A percentile compares a stretch with the other conserved stretches of the same genome.
Evolutionary conservation across 2,113 vertebrate genomes (phyloP).

Genomic region (Penelope pileata): DNA sequence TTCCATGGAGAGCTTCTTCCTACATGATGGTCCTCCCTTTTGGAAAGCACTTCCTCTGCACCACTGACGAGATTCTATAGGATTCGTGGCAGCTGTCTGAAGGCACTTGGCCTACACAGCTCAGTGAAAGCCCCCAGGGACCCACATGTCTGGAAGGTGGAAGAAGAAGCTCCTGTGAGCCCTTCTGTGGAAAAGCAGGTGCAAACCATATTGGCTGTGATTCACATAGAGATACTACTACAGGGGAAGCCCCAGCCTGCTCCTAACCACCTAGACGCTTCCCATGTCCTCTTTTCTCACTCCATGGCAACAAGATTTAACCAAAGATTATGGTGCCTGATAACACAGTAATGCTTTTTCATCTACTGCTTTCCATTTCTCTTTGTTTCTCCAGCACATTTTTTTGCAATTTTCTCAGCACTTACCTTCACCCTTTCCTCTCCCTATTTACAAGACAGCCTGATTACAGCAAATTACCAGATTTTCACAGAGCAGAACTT

Average conservation of each 20-base stretch:
- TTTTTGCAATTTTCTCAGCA: conserved; percentile 21
- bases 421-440: neutral
- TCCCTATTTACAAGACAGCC: neutral
- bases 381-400: neutral
- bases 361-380: conserved; percentile 24
- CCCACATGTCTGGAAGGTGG: neutral
- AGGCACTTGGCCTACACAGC: neutral
- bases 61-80: neutral
- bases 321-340: neutral
- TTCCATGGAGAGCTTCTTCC: neutral
- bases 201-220: neutral
- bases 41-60: neutral
- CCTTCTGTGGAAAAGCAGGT: neutral
- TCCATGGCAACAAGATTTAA: neutral
- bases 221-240: neutral
- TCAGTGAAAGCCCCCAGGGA: neutral
- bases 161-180: neutral
- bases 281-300: neutral
- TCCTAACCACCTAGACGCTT: neutral
- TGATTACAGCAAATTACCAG: neutral
- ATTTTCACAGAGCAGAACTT: neutral
- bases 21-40: neutral
- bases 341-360: neutral
- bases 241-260: neutral
- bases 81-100: fast-evolving